Evolutionary conservation across 2,113 vertebrate genomes (phyloP).

Genomic region (Cervus canadensis): DNA sequence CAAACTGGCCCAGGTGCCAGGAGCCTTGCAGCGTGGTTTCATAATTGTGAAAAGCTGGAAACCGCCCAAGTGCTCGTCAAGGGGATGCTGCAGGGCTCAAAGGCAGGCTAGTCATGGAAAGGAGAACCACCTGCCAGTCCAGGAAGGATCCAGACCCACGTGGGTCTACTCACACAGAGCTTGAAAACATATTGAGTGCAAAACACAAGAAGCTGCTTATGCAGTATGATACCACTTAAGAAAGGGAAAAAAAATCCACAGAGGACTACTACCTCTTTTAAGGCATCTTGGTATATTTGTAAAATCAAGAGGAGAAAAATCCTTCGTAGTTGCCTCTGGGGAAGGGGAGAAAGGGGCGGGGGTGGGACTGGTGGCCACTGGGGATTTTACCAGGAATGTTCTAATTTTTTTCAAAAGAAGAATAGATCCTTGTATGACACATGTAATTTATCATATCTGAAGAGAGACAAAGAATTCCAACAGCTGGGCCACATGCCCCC

Average conservation of each 20-base stretch:
- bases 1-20: background rate
- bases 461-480: slow-evolving; percentile 36
- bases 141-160: background rate
- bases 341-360: background rate
- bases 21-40: background rate
- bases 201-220: background rate
- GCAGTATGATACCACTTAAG: background rate
- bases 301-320: background rate
- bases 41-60: background rate
- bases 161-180: background rate
- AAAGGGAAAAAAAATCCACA: background rate
- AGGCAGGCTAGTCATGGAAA: background rate
- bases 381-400: background rate
- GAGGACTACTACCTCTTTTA: background rate
- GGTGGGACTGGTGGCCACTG: background rate
- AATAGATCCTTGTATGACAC: background rate
- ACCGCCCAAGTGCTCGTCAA: background rate
- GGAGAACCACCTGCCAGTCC: background rate
- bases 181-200: background rate
- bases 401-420: slow-evolving; percentile 13
- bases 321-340: background rate
- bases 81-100: background rate
- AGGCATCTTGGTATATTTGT: background rate
- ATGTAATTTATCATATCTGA: slow-evolving; percentile 46
- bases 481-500: background rate